Evolutionary conservation across 2,797 vertebrate species (phyloP), one percentile per base, ranked within the genome.

Genomic region (Acanthurus lineatus): DNA sequence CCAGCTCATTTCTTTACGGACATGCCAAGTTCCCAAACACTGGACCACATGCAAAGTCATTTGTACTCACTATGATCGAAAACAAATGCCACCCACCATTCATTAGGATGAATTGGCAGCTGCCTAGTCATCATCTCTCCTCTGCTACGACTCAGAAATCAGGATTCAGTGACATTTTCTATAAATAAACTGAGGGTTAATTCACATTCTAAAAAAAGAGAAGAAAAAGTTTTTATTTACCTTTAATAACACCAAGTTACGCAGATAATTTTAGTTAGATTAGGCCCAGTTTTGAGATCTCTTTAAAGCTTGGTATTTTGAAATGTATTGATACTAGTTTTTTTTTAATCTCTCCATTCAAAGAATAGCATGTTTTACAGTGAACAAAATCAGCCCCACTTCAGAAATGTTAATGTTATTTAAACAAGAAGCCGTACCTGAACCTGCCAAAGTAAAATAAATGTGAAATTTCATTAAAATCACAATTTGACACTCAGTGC

Each of bases 41-140:
- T 73, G n/a, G 8, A 44, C 59, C 20, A 66, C 44, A 63, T 63
- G 44, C 44, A 63, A 51, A 61, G 52, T 25, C 1, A 68, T 59
- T 48, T 62, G 11, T 51, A n/a, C 28, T 76, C 19, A 44, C 42
- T 62, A 42, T 56, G 38, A 65, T 14, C 6, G 0, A 19, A 70
- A 68, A 78, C 70, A 80, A 77, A 72, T 60, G 51, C 48, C 10
- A 20, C 44, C n/a, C 14, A 76, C 11, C 20, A 63, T 79, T 81
- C 38, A 74, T 45, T 54, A 70, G 7, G 68, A 53, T 25, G 15
- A 77, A 79, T 45, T n/a, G 62, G 62, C 22, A 5, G 15, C 47
- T 49, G 65, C 52, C 47, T 64, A 45, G 12, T 20, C 4, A 17
- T 17, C 28, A 48, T 54, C 20, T 42, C 35, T 61, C 22, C 45